These are phyloP conservation scores for Physella acuta DNA, from an alignment of 1,140 invertebrate species.

Conservation along the genomic window DNA sequence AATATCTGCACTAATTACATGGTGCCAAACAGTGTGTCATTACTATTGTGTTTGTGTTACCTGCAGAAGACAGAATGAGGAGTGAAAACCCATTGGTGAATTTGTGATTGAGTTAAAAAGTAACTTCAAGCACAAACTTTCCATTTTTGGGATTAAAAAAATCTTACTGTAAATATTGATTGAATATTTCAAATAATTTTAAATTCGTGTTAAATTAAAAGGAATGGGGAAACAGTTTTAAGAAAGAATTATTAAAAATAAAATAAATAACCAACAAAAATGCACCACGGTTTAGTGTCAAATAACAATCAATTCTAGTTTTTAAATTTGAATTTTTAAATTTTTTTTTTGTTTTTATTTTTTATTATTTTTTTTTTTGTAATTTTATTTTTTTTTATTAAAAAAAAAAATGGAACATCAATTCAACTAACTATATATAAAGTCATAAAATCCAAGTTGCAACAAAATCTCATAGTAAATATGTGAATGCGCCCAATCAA, in stretches of 20 bases:
- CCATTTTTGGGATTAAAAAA: neutral
- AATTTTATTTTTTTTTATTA: no score
- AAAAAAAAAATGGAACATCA: neutral
- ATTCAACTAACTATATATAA: neutral
- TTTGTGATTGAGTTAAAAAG: conserved; percentile 9
- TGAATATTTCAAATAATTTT: conserved; percentile 5
- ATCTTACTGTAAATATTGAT: neutral
- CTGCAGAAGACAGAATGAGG: neutral
- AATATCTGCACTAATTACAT: no score
- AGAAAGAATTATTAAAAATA: neutral
- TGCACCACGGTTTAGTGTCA: neutral
- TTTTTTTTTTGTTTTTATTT: no score
- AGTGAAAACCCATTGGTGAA: neutral
- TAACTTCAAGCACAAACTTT: conserved; percentile 1
- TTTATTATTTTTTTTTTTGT: no score
- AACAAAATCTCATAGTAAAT: neutral
- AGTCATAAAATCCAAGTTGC: neutral
- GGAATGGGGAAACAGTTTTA: conserved; percentile 14
- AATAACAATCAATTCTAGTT: neutral
- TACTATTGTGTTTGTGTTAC: neutral
- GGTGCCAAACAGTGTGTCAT: conserved; percentile 17
- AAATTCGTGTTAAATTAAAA: conserved; percentile 1
- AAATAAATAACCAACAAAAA: conserved; percentile 4
- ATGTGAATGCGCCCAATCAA: neutral
- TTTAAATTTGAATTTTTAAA: no score